Evolutionary conservation across 2,888 invertebrate genomes (phyloP), one percentile per base, ranked within the genome.

Genomic region (Sarcophaga subvicina): DNA sequence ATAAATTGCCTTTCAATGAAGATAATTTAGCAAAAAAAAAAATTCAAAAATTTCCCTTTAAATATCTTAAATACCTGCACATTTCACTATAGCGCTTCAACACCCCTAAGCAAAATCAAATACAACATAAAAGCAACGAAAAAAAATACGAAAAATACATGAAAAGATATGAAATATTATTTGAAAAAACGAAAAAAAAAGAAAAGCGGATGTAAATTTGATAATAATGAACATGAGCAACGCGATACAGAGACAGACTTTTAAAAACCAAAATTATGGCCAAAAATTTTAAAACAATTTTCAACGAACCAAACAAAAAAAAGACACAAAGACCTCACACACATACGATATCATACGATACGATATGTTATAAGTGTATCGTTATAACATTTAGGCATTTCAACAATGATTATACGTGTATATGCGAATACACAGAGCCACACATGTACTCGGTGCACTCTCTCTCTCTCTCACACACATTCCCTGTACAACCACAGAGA

Each of bases 301-400:
- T 14, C 54, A 54, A 54, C 14, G 17, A 54, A 4, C 1, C 12
- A 54, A 4, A 54, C 49, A 54, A 54, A 54, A 54, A 54, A 54
- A 2, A 3, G 3, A 14, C 12, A 17, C 11, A 49, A 49, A 54
- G 14, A 3, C 49, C 54, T 10, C 14, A 17, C 4, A 54, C 54
- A 17, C 54, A 54, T 14, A 17, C 4, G 37, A 37, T 37, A 37
- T 37, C 10, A 37, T 37, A 10, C 10, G 37, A 8, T 37, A 10
- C 37, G 37, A 37, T 37, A 37, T 10, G 37, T 37, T 37, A 37
- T 37, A 59, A 84, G 47, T 67, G 64, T 75, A 84, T 69, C 73
- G 59, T 79, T 87, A 20, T 69, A 84, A 76, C 63, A 84, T 87
- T 84, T 82, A 82, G 86, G 79, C 83, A 69, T 79, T 84, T 84